Evolutionary conservation across 2,888 invertebrate genomes (phyloP).

Genomic region (Amphipoea oculea): DNA sequence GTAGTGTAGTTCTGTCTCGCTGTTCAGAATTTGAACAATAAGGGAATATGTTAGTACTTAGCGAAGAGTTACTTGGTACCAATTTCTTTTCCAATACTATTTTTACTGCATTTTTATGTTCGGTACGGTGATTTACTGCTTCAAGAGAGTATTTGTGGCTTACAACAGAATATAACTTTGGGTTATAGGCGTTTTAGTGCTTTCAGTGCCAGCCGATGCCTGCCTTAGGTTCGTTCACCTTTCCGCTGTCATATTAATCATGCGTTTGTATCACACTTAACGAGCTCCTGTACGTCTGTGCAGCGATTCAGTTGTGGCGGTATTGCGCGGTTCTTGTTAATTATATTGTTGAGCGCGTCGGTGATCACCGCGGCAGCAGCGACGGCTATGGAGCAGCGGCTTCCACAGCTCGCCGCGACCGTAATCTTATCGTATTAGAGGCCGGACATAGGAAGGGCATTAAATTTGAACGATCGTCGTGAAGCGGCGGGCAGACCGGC

Average conservation of each 20-base stretch:
- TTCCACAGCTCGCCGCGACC: constrained; percentile 74
- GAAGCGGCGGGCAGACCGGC: constrained; percentile 84
- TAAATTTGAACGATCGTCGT: constrained; percentile 89
- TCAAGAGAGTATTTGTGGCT: constrained; percentile 79
- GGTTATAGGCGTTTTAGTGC: constrained; percentile 80
- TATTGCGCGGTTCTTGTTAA: constrained; percentile 59
- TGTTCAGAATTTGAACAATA: constrained; percentile 27
- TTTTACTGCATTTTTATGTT: constrained; percentile 78
- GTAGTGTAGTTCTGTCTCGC: constrained; percentile 23
- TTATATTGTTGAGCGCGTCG: constrained; percentile 52
- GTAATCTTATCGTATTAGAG: constrained; percentile 89
- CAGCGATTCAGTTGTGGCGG: constrained; percentile 46
- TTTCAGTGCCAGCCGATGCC: constrained; percentile 78
- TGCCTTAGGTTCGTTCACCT: constrained; percentile 79
- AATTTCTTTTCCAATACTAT: constrained; percentile 75
- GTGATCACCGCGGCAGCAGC: constrained; percentile 38
- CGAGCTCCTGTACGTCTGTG: constrained; percentile 59
- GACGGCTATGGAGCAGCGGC: constrained; percentile 56
- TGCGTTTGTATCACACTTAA: constrained; percentile 67
- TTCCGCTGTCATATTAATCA: constrained; percentile 75
- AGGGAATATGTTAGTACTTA: constrained; percentile 42
- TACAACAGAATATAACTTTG: constrained; percentile 79
- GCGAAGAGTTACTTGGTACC: constrained; percentile 51
- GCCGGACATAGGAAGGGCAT: constrained; percentile 90
- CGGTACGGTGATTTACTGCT: constrained; percentile 79